These are phyloP conservation scores for Cherax quadricarinatus DNA, from an alignment of 1,140 invertebrate species.

Conservation along the genomic window DNA sequence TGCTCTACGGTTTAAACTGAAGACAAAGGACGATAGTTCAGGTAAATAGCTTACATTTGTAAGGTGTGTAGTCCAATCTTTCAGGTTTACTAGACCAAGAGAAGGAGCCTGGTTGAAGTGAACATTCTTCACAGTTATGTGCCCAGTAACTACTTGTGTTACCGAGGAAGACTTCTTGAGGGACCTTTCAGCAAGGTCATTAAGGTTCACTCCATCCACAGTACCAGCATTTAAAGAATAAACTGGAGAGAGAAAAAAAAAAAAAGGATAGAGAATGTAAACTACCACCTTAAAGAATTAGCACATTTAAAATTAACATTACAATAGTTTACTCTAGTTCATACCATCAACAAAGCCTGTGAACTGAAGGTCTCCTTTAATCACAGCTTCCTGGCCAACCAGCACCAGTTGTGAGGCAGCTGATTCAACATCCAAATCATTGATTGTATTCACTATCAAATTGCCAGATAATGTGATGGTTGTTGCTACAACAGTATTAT, in stretches of 20 bases:
- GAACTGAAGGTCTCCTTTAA: constrained; percentile 25
- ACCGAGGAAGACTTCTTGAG: constrained; percentile 15
- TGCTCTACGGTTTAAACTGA: too few relatives aligned
- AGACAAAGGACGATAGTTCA: too few relatives aligned
- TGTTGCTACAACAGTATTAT: not conserved
- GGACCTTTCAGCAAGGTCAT: not conserved
- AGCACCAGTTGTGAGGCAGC: constrained; percentile 24
- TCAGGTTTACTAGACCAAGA: constrained; percentile 10
- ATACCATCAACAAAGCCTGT: constrained; percentile 10
- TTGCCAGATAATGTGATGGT: not conserved
- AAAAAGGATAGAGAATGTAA: too few relatives aligned
- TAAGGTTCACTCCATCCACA: constrained; percentile 25
- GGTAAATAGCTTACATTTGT: constrained; percentile 29
- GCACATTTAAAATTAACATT: too few relatives aligned
- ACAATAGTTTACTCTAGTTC: too few relatives aligned
- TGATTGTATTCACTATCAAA: not conserved
- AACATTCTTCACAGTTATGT: not conserved
- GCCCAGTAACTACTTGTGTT: constrained; percentile 5
- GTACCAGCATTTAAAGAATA: not conserved
- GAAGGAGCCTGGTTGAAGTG: constrained; percentile 7
- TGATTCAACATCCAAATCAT: constrained; percentile 35
- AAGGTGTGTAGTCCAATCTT: constrained; percentile 33
- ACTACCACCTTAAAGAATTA: too few relatives aligned
- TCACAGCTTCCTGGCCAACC: not conserved
- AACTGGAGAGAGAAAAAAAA: too few relatives aligned